Evolutionary conservation across 30 jellyfish, hydroid and myxozoan species (phyloP), one percentile per base, ranked within the genome.

Genomic region (Aurelia sp.): DNA sequence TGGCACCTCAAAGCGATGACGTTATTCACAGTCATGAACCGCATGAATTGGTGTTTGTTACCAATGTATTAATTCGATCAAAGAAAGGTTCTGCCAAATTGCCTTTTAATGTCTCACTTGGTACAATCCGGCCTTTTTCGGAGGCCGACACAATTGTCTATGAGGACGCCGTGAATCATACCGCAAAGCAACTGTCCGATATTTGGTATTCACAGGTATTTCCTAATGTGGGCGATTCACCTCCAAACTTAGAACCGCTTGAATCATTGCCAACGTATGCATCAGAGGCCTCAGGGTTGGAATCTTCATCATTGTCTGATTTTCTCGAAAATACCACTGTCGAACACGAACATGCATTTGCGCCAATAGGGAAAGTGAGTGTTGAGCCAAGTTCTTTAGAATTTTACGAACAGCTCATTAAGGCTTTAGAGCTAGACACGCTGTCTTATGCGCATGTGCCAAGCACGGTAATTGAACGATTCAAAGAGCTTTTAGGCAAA

Each of bases 401-500:
- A 48, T 19, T 11, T 53, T 78, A 19, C 19, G n/a, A 40, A 6
- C 57, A 59, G 30, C 89, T 78, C 2, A 22, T 78, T 31, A 22
- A 16, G 7, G 89, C 89, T 3, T 64, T 61, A 17, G 89, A 78
- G 17, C 41, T 78, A 60, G 77, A 78, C 63, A 63, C 79, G 77
- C 70, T 80, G 23, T 11, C 60, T 16, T 59, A 78, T 63, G 77
- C 80, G 11, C 89, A 78, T 65, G 72, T 78, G 79, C 89, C 89
- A 20, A 18, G 70, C 15, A 16, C 20, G 27, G 35, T 59, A 20
- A 4, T 73, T 11, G 50, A 71, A 51, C 51, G 55, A 27, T 27
- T 27, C 61, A 59, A 61, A 22, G 40, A 55, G 23, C 65, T 76
- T 8, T 58, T 78, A 18, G 33, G 35, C 41, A 78, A 78, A 78